Conservation (phyloP, 2,113 vertebrate species). For the Nycticryphes semicollaris region DNA sequence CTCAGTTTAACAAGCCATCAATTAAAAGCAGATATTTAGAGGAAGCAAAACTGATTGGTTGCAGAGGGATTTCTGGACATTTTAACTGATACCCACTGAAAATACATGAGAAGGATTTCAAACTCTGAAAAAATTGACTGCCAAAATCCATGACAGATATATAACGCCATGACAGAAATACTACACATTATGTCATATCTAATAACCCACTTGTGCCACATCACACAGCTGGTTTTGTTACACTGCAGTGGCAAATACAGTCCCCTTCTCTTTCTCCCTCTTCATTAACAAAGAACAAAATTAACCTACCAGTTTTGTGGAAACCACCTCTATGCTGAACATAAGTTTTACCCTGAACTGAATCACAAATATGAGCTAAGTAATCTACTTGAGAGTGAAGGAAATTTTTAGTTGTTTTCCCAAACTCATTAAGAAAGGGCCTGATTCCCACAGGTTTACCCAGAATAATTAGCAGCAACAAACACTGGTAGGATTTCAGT, state of each 20-base stretch:
- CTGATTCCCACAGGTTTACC: conserved; percentile 66
- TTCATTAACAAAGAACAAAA: conserved; percentile 43
- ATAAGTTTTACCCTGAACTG: neutral
- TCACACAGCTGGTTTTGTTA: conserved; percentile 57
- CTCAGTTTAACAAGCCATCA: conserved; percentile 70
- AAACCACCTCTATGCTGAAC: neutral
- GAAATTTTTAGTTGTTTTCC: conserved; percentile 55
- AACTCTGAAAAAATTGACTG: conserved; percentile 28
- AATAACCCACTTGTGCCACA: conserved; percentile 52
- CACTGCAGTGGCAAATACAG: neutral
- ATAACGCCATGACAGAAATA: conserved; percentile 58
- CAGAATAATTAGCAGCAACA: conserved; percentile 80
- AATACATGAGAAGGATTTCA: conserved; percentile 62
- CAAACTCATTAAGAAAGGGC: conserved; percentile 65
- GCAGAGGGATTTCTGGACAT: conserved; percentile 75
- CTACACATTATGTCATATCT: conserved; percentile 56
- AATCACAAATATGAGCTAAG: neutral
- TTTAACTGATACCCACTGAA: conserved; percentile 68
- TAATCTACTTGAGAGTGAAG: conserved; percentile 21
- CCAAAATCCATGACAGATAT: conserved; percentile 60
- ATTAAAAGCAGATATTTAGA: conserved; percentile 71
- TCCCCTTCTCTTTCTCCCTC: neutral
- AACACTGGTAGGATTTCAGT: conserved; percentile 61
- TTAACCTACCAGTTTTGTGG: neutral
- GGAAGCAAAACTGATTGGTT: conserved; percentile 69